A percentile compares a stretch with the other conserved stretches of the same genome.
phyloP scores from a whole-genome alignment of 2,888 invertebrate genomes.

The Seira ritae region DNA sequence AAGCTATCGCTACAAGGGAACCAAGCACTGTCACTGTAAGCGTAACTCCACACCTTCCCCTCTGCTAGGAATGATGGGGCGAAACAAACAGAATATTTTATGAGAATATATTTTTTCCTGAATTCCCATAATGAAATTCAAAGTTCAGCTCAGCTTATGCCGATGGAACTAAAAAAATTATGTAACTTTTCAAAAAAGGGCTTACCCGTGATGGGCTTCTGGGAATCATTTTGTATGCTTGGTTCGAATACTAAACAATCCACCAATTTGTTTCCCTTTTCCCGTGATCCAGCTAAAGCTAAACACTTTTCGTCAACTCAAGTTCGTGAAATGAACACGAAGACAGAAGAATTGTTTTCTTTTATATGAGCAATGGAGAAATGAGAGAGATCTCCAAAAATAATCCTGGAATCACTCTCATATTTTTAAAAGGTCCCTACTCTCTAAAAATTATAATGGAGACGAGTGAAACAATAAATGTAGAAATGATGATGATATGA shows the following conservation, averaged over 20 bases:
- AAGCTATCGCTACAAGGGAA: constrained; percentile 30
- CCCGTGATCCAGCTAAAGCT: constrained; percentile 1
- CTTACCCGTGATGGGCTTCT: constrained; percentile 47
- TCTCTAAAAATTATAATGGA: no score
- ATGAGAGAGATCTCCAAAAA: constrained; percentile 33
- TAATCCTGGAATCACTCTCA: constrained; percentile 33
- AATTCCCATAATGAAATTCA: constrained; percentile 10
- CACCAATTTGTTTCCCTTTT: constrained; percentile 22
- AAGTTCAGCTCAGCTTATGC: constrained; percentile 19
- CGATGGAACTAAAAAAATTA: neutral
- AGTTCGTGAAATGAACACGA: constrained; percentile 53
- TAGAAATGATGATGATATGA: no score
- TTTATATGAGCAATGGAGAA: constrained; percentile 40
- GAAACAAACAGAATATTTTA: constrained; percentile 47
- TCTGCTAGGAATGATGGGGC: neutral
- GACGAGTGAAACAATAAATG: no score
- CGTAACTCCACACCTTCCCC: constrained; percentile 31
- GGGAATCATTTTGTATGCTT: constrained; percentile 51
- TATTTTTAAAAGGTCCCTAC: no score
- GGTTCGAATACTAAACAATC: constrained; percentile 30
- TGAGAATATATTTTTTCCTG: no score
- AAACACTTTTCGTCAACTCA: constrained; percentile 30
- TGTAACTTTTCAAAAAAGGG: constrained; percentile 27
- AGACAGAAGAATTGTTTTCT: constrained; percentile 24
- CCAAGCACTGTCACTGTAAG: constrained; percentile 44